These are phyloP conservation scores for Drosophila histrio DNA, from an alignment of 2,888 invertebrate genomes.

Conservation along the genomic window DNA sequence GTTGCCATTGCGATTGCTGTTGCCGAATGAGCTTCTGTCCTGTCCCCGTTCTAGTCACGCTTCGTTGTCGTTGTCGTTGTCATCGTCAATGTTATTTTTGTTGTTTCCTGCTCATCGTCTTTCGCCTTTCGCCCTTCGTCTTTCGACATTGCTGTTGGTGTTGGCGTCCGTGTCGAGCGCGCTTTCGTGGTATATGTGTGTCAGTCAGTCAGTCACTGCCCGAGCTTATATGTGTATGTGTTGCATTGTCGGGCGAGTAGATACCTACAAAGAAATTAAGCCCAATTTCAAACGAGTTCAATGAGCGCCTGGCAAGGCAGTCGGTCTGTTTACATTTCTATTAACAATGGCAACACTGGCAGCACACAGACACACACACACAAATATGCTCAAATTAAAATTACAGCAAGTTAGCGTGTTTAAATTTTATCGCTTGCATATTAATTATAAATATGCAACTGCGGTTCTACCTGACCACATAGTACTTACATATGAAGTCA, in stretches of 20 bases:
- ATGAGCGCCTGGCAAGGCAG: constrained; percentile 55
- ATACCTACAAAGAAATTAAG: constrained; percentile 71
- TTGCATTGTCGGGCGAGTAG: constrained; percentile 48
- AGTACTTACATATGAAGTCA: constrained; percentile 4
- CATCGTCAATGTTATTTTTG: constrained; percentile 79
- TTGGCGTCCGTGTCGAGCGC: constrained; percentile 48
- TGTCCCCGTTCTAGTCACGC: constrained; percentile 36
- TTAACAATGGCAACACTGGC: constrained; percentile 41
- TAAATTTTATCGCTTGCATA: constrained; percentile 44
- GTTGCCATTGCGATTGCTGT: constrained; percentile 1
- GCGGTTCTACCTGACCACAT: neutral
- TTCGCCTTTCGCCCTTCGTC: constrained; percentile 6
- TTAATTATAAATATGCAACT: constrained; percentile 46
- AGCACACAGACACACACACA: neutral
- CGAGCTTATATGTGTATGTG: constrained; percentile 35
- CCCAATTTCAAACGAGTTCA: constrained; percentile 66
- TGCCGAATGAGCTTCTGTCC: constrained; percentile 30
- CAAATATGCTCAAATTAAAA: constrained; percentile 4
- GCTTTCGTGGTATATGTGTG: constrained; percentile 69
- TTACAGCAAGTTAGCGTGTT: constrained; percentile 47
- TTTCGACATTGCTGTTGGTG: constrained; percentile 8
- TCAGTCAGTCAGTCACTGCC: constrained; percentile 77
- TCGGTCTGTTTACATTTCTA: constrained; percentile 65
- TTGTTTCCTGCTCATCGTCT: constrained; percentile 63
- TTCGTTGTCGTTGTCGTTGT: constrained; percentile 60